Conservation (phyloP, 2,113 vertebrate genomes). For the Tetraodon nigroviridis region DNA sequence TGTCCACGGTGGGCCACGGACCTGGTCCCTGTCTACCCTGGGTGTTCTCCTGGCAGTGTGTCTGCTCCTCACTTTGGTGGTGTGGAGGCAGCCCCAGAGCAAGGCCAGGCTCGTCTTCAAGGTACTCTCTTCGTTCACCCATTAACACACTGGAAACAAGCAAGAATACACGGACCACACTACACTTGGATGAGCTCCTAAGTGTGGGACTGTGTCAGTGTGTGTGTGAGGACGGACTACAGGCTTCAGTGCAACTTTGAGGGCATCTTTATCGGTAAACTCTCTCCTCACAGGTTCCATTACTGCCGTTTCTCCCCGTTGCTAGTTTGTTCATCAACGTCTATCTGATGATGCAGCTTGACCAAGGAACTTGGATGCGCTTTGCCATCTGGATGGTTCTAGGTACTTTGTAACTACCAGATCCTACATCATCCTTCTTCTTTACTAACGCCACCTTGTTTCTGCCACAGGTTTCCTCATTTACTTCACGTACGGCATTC, state of each 20-base stretch:
- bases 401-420: background rate
- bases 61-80: conserved; percentile 67
- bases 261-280: too few relatives aligned
- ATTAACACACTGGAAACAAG: background rate
- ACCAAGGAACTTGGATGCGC: conserved; percentile 84
- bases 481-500: conserved; percentile 88
- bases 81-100: conserved; percentile 91
- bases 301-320: conserved; percentile 84
- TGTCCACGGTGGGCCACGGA: conserved; percentile 59
- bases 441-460: background rate
- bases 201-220: background rate
- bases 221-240: too few relatives aligned
- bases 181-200: background rate
- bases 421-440: background rate
- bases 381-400: conserved; percentile 87
- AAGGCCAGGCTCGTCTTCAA: conserved; percentile 92
- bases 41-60: conserved; percentile 42
- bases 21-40: conserved; percentile 70
- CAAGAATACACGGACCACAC: background rate
- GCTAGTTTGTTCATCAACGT: conserved; percentile 94
- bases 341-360: conserved; percentile 97
- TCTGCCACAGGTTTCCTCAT: conserved; percentile 79
- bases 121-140: conserved; percentile 62
- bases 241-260: background rate
- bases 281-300: conserved; percentile 81